Conservation (phyloP, 2,797 vertebrate species). For the Rhyacichthys aspro region DNA sequence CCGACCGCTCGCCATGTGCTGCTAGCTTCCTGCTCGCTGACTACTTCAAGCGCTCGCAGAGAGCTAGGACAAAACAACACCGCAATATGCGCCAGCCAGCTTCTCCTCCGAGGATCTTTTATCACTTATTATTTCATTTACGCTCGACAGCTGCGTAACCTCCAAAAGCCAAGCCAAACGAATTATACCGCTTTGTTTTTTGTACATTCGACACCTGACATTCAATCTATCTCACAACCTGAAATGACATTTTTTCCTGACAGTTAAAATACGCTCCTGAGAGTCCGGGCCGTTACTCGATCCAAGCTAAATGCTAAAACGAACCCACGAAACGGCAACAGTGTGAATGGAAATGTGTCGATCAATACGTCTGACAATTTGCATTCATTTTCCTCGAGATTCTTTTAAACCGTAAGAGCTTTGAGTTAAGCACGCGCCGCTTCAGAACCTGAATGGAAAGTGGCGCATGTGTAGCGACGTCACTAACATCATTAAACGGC, state of each 20-base stretch:
- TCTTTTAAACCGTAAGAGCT: conserved; percentile 37
- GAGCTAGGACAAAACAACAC: conserved; percentile 33
- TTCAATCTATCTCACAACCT: conserved; percentile 10
- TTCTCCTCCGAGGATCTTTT: conserved; percentile 41
- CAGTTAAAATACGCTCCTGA: conserved; percentile 15
- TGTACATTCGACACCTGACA: neutral
- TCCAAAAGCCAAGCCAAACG: conserved; percentile 33
- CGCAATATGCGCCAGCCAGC: conserved; percentile 54
- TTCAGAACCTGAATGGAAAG: conserved; percentile 43
- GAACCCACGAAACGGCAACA: conserved; percentile 9
- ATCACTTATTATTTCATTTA: conserved; percentile 50
- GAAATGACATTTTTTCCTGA: conserved; percentile 30
- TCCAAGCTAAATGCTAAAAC: conserved; percentile 25
- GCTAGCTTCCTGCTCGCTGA: conserved; percentile 49
- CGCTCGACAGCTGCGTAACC: conserved; percentile 28
- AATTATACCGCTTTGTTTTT: conserved; percentile 20
- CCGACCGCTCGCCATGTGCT: conserved; percentile 49
- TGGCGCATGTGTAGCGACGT: conserved; percentile 25
- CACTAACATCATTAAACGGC: conserved; percentile 15
- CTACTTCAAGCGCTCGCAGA: conserved; percentile 37
- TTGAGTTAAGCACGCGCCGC: conserved; percentile 51
- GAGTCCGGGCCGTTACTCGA: conserved; percentile 2
- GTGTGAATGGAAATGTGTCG: conserved; percentile 37
- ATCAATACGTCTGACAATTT: conserved; percentile 61
- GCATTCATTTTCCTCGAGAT: conserved; percentile 26